Evolutionary conservation across 2,888 invertebrate species (phyloP), one percentile per base, ranked within the genome.

Genomic region (Meghimatium bilineatum): DNA sequence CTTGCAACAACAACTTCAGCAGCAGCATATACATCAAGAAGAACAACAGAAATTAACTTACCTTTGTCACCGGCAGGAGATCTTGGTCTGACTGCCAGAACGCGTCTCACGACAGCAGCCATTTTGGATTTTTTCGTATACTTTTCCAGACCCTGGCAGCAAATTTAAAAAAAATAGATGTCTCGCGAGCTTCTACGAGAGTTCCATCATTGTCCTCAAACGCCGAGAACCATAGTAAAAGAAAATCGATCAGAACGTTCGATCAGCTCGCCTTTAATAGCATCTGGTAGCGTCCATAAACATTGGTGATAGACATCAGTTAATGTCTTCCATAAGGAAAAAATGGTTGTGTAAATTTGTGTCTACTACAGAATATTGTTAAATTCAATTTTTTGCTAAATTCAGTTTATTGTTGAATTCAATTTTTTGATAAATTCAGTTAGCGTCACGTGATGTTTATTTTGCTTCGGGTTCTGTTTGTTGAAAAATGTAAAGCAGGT

Each of bases 1-100:
- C n/a, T 32, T 20, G 36, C 56, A 34, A 36, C 56, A 20, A 6
- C 56, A 72, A 38, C 75, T 38, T 26, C 81, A 72, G 3, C 66
- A 76, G 49, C 49, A 81, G 29, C n/a, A 38, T n/a, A 34, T 36
- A 71, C 66, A 26, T 44, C 69, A 44, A 85, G 75, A 84, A 32
- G 76, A 80, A n/a, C 80, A 80, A 23, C 82, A 72, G 5, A n/a
- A 6, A 56, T 56, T 3, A 36, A 81, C 71, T 32, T 79, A 83
- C 83, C 84, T 84, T 80, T 84, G 38, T 84, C 80, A n/a, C 36
- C 71, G 17, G 66, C 76, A 32, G 80, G 80, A n/a, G 80, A 80
- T 56, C 74, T 76, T 5, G 80, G 60, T 60, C 80, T 44, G 20
- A 80, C 84, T 26, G 80, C 75, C 14, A 80, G 75, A 32, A 80